phyloP scores from a whole-genome alignment of 2,113 vertebrate genomes.

The Plectropomus leopardus region DNA sequence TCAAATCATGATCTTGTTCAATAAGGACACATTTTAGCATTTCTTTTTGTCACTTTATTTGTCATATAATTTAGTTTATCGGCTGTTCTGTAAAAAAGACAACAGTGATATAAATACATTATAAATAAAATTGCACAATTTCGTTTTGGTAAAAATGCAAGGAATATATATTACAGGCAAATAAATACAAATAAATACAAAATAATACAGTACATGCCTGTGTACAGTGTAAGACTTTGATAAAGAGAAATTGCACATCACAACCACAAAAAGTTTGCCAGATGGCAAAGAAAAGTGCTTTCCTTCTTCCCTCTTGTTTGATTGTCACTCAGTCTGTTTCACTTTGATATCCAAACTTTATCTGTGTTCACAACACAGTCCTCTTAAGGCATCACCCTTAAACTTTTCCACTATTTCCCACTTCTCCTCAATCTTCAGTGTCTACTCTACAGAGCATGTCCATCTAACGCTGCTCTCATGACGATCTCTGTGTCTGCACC shows the following conservation, averaged over 20 bases:
- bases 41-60: constrained; percentile 7
- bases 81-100: constrained; percentile 56
- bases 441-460: constrained; percentile 2
- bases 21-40: background rate
- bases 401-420: background rate
- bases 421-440: background rate
- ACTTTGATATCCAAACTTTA: constrained; percentile 9
- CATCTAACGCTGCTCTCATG: background rate
- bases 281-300: constrained; percentile 61
- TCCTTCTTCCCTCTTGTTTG: constrained; percentile 9
- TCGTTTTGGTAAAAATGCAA: constrained; percentile 53
- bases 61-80: constrained; percentile 58
- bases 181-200: constrained; percentile 74
- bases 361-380: constrained; percentile 10
- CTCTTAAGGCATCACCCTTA: constrained; percentile 10
- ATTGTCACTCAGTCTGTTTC: constrained; percentile 41
- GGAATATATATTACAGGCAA: constrained; percentile 38
- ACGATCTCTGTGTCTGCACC: constrained; percentile 16
- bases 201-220: constrained; percentile 14
- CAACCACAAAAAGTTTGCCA: constrained; percentile 41
- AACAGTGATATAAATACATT: constrained; percentile 64
- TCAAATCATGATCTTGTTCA: background rate
- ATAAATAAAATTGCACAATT: constrained; percentile 65
- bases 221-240: constrained; percentile 43
- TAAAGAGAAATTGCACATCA: constrained; percentile 55